Evolutionary conservation across 2,797 vertebrate genomes (phyloP), one percentile per base, ranked within the genome.

Genomic region (Odontamblyopus rebecca): DNA sequence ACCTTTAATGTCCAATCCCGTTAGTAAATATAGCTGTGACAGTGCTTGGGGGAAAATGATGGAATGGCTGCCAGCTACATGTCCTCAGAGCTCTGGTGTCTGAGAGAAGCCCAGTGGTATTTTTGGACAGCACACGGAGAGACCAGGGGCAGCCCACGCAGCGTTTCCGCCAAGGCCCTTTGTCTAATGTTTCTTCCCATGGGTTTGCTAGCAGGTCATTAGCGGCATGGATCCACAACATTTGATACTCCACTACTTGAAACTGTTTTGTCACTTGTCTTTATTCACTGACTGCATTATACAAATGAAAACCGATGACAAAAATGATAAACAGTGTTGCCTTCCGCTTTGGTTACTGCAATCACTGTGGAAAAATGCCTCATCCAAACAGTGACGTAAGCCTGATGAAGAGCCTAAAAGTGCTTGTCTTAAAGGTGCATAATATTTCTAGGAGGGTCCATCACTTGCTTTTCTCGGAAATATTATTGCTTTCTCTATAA

Each of bases 151-250:
- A 73, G 82, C 77, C 83, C 71, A 29, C 84, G 87, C 80, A 29
- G 67, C 76, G 82, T 79, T 85, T 88, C 88, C 79, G 82, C 85
- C 80, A 84, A 74, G 73, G 62, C 90, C 80, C 79, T 90, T 90
- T 89, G 90, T 92, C 84, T 86, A 89, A 69, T 74, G 78, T 88
- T 91, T 87, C 88, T 89, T 89, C 91, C 87, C 90, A 86, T 89
- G 87, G 86, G 86, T 82, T 81, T 69, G 63, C 66, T 35, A 82
- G 82, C 81, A 72, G 78, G 74, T 88, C 87, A 81, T 89, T 85
- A 89, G 86, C 82, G 80, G 78, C 82, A 88, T 89, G 86, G 82
- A 79, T 88, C 72, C 1, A n/a, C 30, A 29, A 32, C 68, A 72
- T 70, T 67, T 48, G 44, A 57, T 65, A 77, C 68, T 53, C 68